Evolutionary conservation across 2,888 invertebrate species (phyloP), one percentile per base, ranked within the genome.

Genomic region (Drosophila neutralis): DNA sequence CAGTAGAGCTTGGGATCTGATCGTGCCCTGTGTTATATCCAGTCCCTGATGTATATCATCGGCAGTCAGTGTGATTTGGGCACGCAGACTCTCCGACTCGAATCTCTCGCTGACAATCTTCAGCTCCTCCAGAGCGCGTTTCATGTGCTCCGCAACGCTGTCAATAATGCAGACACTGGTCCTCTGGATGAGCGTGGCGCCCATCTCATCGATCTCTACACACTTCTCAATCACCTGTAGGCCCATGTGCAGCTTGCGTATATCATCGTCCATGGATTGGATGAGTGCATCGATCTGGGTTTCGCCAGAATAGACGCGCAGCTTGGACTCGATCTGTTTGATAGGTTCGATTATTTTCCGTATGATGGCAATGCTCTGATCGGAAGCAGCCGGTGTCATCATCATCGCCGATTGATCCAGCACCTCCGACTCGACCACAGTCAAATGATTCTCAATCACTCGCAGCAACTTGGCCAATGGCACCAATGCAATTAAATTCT

Each of bases 141-240:
- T 94, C 75, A 96, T 92, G 73, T 95, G 94, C 53, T 93, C 92
- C 4, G 95, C 94, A 67, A 95, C 94, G 31, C 94, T 94, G 81
- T 95, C 95, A 65, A 96, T 93, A 69, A 96, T 94, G 80, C 95
- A 95, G 18, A 95, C 94, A 90, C 96, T 96, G 0, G 96, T 95
- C 87, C 95, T 94, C 87, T 95, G 95, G 2, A 96, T 95, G 11
- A 96, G 92, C 0, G 96, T 96, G 63, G 94, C 95, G 15, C 94
- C 95, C 42, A 94, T 95, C 78, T 95, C 95, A 91, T 95, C 95
- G 78, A 95, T 94, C 82, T 95, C 95, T 42, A 95, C 94, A 86
- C 96, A 96, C 90, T 95, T 95, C 91, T 96, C 95, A 42, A 96
- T 94, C 2, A 95, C 94, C 24, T 95, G 94, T 7, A 96, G 90